These are phyloP conservation scores for Grallaria varia DNA, from an alignment of 2,113 vertebrate species.

Conservation along the genomic window DNA sequence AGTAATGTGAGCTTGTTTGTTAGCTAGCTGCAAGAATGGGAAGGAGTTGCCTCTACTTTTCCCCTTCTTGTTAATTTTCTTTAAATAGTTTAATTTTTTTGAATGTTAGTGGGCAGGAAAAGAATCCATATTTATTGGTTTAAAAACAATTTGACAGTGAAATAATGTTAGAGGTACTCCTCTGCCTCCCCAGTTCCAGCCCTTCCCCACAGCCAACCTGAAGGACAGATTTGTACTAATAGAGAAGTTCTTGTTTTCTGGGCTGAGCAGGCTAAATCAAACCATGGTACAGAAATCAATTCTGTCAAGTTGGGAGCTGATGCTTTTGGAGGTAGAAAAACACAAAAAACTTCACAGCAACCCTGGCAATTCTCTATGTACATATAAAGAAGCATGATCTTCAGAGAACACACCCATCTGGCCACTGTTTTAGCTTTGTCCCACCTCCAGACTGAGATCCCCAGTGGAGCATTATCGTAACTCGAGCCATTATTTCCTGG, in stretches of 20 bases:
- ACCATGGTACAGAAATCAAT: neutral
- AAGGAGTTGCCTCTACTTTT: neutral
- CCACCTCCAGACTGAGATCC: neutral
- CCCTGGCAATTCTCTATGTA: neutral
- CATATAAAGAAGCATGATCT: neutral
- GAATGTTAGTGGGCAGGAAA: neutral
- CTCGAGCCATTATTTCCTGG: neutral
- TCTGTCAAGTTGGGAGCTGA: neutral
- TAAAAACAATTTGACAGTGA: neutral
- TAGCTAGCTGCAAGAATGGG: neutral
- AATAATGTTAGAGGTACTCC: neutral
- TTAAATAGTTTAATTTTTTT: neutral
- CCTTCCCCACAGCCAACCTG: neutral
- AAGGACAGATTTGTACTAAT: neutral
- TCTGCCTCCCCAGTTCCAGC: neutral
- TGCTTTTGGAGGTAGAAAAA: neutral
- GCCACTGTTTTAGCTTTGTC: neutral
- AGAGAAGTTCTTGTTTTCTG: neutral
- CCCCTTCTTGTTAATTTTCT: neutral
- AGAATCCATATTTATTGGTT: neutral
- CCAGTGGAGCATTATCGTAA: neutral
- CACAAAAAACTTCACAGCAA: neutral
- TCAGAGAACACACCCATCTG: neutral
- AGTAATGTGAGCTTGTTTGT: neutral
- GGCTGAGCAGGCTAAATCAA: neutral